Evolutionary conservation across 1,140 invertebrate genomes (phyloP), one percentile per base, ranked within the genome.

Genomic region (Philopotamus ludificatus): DNA sequence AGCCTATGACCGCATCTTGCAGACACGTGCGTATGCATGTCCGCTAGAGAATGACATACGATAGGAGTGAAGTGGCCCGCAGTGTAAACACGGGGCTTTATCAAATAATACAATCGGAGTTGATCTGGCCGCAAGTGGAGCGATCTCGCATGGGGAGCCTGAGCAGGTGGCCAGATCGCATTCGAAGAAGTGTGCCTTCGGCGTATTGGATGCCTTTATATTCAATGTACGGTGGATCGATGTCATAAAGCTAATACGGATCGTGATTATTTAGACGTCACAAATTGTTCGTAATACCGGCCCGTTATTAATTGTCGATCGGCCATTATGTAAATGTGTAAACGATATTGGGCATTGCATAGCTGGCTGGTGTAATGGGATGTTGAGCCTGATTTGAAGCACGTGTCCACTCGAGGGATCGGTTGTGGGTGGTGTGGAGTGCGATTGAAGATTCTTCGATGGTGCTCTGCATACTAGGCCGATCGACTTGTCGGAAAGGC

Each of bases 101-200:
- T 65, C 63, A 65, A 58, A 65, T 55, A 65, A 65, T 65, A 59
- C 54, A 58, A 65, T 65, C 63, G 12, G 54, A 58, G 49, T 23
- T 21, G 41, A 65, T 65, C 53, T 22, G n/a, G n/a, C n/a, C 26
- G 58, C 54, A 58, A 59, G 63, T 34, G 47, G 23, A 16, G 21
- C 41, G 63, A 58, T 65, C 53, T 59, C 51, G 21, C 10, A 44
- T 42, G 28, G 15, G 2, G 26, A 12, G 34, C 54, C 57, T 42
- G 26, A 58, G 64, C 64, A 66, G 64, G 63, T 65, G 63, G 63
- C 21, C 64, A 47, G 44, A 47, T 47, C 44, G 18, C 44, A 47
- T 47, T 47, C 18, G 15, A 20, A 15, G 18, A 47, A 47, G 44
- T 47, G 44, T 16, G 44, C 44, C 44, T 20, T 9, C 8, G 44